These are phyloP conservation scores for Speoplatyrhinus poulsoni DNA, from an alignment of 2,113 vertebrate genomes.

Conservation along the genomic window DNA sequence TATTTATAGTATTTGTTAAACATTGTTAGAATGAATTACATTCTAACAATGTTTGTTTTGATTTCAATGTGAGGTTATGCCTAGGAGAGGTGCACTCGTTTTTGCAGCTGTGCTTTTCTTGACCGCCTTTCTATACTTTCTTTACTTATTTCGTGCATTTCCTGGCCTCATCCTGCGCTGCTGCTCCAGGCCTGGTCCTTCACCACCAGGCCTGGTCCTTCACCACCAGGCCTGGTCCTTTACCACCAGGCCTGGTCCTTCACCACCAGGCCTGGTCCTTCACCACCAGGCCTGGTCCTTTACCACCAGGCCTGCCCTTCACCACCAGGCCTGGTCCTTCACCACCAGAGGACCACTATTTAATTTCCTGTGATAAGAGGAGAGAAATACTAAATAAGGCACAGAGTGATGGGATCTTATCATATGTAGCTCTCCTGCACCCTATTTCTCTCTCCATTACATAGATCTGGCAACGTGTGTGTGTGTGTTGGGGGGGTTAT, in stretches of 20 bases:
- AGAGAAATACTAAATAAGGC: slow-evolving; percentile 76
- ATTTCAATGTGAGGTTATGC: too few relatives aligned
- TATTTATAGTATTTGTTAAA: too few relatives aligned
- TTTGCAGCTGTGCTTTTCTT: slow-evolving; percentile 18
- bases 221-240: slow-evolving; percentile 7
- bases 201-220: too few relatives aligned
- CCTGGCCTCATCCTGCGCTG: too few relatives aligned
- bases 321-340: slow-evolving; percentile 54
- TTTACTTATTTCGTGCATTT: slow-evolving; percentile 1
- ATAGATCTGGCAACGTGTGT: slow-evolving; percentile 54
- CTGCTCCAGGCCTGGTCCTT: slow-evolving; percentile 49
- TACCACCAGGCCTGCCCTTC: slow-evolving; percentile 62
- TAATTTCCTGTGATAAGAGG: slow-evolving; percentile 76
- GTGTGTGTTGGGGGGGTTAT: slow-evolving; percentile 12
- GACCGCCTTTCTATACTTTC: slow-evolving; percentile 28
- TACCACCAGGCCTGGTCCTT: not conserved
- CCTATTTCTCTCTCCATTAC: slow-evolving; percentile 72
- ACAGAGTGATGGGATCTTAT: slow-evolving; percentile 70
- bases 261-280: slow-evolving; percentile 35
- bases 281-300: slow-evolving; percentile 17
- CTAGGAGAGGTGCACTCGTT: not conserved
- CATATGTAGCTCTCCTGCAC: slow-evolving; percentile 70
- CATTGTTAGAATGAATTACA: too few relatives aligned
- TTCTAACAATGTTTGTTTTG: too few relatives aligned
- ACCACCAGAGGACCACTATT: slow-evolving; percentile 65